Base-by-base conservation (phyloP, 1,140 invertebrate genomes). In the Aplysia californica region DNA sequence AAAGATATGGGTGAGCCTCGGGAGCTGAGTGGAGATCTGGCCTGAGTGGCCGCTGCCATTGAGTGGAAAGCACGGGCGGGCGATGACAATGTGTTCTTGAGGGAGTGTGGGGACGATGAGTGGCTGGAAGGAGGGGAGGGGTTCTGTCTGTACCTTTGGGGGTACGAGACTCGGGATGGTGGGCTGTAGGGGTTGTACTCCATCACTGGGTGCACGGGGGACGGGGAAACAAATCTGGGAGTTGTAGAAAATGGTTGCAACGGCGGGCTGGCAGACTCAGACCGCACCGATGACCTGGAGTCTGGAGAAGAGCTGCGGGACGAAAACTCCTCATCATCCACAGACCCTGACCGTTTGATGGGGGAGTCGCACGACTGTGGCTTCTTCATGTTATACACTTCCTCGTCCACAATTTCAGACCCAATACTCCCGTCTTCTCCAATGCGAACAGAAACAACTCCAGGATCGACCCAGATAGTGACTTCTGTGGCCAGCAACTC, bases 401-500 rank as follows among this genome's bases (percentile, higher is more conserved):
- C 59, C 35, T 65, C 61, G 50, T 75, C 72, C 64, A 75, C 41
- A n/a, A 65, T 23, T 29, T 75, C 72, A 38, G 58, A 50, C 4
- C 72, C 72, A 55, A 75, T 66, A 59, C 72, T 75, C 6, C 72
- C 72, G 50, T 75, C 72, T 50, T 75, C 72, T 5, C 72, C 72
- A 50, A 75, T 75, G 3, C 72, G 72, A 15, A 75, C 41, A 4
- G 72, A 75, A 50, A 75, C 72, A 50, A 75, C 72, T 41, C 72
- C 72, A 35, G 72, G 72, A 41, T 75, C 72, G 2, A 75, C 72
- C 72, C 72, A 75, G 38, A 75, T 66, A 75, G 72, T 75, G 26
- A 75, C 33, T 39, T 75, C 72, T 50, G 39, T 29, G 38, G 2
- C 6, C 6, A 36, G 3, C 26, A 75, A 55, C 0, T 35, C 23